Conservation (phyloP, 2,888 invertebrate species). For the Phania funesta region DNA sequence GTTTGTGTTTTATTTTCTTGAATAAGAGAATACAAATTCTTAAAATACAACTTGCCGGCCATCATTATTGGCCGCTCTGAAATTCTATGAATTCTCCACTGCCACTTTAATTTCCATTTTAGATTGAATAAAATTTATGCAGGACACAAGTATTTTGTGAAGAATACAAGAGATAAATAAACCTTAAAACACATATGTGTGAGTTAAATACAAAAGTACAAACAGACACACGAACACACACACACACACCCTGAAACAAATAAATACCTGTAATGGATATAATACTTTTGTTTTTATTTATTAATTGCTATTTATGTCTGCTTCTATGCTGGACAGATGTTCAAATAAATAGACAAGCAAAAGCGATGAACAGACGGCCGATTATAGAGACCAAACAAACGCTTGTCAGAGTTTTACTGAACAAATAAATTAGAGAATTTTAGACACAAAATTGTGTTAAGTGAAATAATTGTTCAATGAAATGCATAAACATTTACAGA, state of each 20-base stretch:
- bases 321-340: not conserved
- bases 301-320: not conserved
- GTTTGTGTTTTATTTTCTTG: too few species aligned
- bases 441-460: slow-evolving; percentile 48
- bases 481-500: not conserved
- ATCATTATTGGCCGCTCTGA: not conserved
- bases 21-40: not conserved
- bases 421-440: slow-evolving; percentile 7
- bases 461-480: slow-evolving; percentile 44
- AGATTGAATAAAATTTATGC: not conserved
- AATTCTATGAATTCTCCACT: too few species aligned
- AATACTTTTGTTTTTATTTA: slow-evolving; percentile 1
- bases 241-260: slow-evolving; percentile 8
- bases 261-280: slow-evolving; percentile 30
- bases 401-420: slow-evolving; percentile 12
- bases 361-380: not conserved
- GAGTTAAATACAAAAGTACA: not conserved
- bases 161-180: not conserved
- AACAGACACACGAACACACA: slow-evolving; percentile 51
- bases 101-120: not conserved
- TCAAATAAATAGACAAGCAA: not conserved
- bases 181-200: slow-evolving; percentile 2
- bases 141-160: not conserved
- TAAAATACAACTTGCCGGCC: not conserved
- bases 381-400: not conserved